phyloP scores from a whole-genome alignment of 2,797 vertebrate species.

The Coilia nasus region DNA sequence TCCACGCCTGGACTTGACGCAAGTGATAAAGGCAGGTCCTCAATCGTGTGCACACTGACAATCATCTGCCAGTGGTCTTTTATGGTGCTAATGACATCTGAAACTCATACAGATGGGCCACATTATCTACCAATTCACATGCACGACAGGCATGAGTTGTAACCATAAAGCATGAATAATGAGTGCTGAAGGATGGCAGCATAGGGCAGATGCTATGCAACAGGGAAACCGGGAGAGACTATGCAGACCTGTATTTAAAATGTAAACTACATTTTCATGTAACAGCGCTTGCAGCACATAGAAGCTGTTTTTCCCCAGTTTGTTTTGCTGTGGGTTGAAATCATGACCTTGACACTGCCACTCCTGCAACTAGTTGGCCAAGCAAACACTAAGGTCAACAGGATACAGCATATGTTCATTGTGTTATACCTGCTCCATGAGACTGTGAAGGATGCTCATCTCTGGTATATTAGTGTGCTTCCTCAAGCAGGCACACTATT shows the following conservation, averaged over 20 bases:
- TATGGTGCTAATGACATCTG: not conserved
- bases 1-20: not conserved
- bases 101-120: not conserved
- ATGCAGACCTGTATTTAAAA: not conserved
- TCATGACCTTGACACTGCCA: constrained; percentile 1
- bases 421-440: not conserved
- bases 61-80: not conserved
- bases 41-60: not conserved
- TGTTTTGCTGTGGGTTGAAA: not conserved
- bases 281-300: not conserved
- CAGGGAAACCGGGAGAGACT: not conserved
- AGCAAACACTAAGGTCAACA: not conserved
- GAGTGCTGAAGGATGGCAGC: not conserved
- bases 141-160: not conserved
- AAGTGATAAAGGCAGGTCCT: not conserved
- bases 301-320: not conserved
- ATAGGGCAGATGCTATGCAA: not conserved
- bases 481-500: too few relatives aligned
- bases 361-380: not conserved
- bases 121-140: constrained; percentile 12
- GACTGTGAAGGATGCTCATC: not conserved
- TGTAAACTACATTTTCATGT: not conserved
- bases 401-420: not conserved
- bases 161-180: constrained; percentile 10
- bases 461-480: too few relatives aligned